A percentile compares a stretch with the other conserved stretches of the same genome.
Evolutionary conservation across 2,113 vertebrate species (phyloP).

Genomic region (Rattus norvegicus): GRCr8 NC_086036.1:45420001-45420500

Average conservation of each 20-base stretch:
- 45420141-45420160: neutral
- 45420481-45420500: neutral
- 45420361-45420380: neutral
- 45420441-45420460: neutral
- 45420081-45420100: neutral
- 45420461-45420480: neutral
- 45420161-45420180: neutral
- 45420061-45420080: rapidly evolving
- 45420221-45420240: neutral
- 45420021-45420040: neutral
- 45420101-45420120: neutral
- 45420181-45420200: rapidly evolving
- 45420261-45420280: neutral
- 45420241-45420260: neutral
- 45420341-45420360: neutral
- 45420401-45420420: neutral
- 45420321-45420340: neutral
- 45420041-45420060: neutral
- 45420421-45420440: neutral
- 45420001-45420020: neutral
- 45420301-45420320: neutral
- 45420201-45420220: rapidly evolving
- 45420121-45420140: neutral
- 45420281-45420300: neutral
- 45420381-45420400: neutral